phyloP scores from a whole-genome alignment of 2,888 invertebrate genomes.

The Anticlea derivata region DNA sequence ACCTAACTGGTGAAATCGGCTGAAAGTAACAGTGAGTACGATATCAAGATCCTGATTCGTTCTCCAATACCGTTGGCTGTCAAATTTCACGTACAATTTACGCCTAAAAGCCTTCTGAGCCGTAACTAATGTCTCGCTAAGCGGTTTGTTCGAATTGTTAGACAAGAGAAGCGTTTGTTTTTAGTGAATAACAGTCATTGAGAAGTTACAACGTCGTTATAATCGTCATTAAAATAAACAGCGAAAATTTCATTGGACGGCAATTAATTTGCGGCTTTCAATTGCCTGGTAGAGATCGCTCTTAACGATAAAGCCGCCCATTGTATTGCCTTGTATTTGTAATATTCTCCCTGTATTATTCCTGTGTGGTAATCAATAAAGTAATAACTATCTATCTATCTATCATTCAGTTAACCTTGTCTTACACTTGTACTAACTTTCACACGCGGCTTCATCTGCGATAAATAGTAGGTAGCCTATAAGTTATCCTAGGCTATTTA shows the following conservation, averaged over 20 bases:
- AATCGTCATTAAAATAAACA: constrained; percentile 43
- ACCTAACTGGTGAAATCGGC: constrained; percentile 20
- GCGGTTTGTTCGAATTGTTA: constrained; percentile 63
- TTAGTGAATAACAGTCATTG: constrained; percentile 53
- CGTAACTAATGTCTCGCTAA: constrained; percentile 77
- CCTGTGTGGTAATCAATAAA: too few relatives aligned
- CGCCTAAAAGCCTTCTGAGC: constrained; percentile 74
- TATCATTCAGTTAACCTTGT: too few relatives aligned
- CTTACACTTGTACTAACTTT: too few relatives aligned
- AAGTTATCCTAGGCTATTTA: too few relatives aligned
- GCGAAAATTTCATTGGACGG: neutral
- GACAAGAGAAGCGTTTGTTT: constrained; percentile 41
- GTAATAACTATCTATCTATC: too few relatives aligned
- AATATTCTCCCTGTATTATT: too few relatives aligned
- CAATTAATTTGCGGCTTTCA: too few relatives aligned
- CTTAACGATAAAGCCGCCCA: too few relatives aligned
- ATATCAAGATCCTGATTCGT: constrained; percentile 26
- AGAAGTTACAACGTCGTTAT: constrained; percentile 45
- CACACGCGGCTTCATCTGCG: too few relatives aligned
- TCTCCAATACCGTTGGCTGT: constrained; percentile 58
- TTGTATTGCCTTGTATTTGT: too few relatives aligned
- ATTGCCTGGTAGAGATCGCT: too few relatives aligned
- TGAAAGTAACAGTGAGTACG: constrained; percentile 27
- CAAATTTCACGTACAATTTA: constrained; percentile 80
- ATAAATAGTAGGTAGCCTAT: too few relatives aligned